A percentile compares a stretch with the other conserved stretches of the same genome.
Conservation (phyloP, 2,888 invertebrate species). For the Sceliomorpha sp. region DNA sequence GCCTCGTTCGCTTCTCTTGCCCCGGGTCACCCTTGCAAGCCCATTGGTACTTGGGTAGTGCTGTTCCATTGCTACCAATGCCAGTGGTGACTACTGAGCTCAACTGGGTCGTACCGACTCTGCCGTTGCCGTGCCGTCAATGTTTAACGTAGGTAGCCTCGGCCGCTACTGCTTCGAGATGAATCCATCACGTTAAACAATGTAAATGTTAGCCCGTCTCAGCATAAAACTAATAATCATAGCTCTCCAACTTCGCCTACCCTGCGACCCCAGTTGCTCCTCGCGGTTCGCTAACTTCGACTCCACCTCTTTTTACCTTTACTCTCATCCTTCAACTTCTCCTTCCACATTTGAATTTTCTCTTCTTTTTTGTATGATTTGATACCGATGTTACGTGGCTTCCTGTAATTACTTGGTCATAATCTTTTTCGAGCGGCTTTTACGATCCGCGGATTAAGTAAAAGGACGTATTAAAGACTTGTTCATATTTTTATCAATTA, state of each 20-base stretch:
- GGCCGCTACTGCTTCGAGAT: conserved; percentile 67
- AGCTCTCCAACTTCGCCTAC: conserved; percentile 62
- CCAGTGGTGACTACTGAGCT: conserved; percentile 58
- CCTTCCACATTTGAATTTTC: conserved; percentile 6
- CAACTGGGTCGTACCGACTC: conserved; percentile 59
- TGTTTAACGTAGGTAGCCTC: conserved; percentile 69
- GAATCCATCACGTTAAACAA: conserved; percentile 79
- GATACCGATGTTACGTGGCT: too few species aligned
- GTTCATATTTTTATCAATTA: too few species aligned
- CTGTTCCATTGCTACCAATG: conserved; percentile 37
- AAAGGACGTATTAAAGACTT: too few species aligned
- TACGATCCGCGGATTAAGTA: too few species aligned
- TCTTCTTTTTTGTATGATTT: conserved; percentile 1
- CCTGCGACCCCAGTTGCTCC: conserved; percentile 60
- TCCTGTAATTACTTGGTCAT: background rate
- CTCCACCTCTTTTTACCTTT: conserved; percentile 66
- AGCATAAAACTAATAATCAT: conserved; percentile 78
- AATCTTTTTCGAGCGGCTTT: background rate
- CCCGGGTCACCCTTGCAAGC: conserved; percentile 62
- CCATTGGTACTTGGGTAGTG: conserved; percentile 34
- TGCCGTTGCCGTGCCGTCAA: conserved; percentile 55
- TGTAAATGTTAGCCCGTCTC: conserved; percentile 78
- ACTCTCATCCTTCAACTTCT: conserved; percentile 27
- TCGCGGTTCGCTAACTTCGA: conserved; percentile 35
- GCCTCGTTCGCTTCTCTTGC: conserved; percentile 68